Conservation (phyloP, 2,113 vertebrate species). For the Tragelaphus buxtoni region DNA sequence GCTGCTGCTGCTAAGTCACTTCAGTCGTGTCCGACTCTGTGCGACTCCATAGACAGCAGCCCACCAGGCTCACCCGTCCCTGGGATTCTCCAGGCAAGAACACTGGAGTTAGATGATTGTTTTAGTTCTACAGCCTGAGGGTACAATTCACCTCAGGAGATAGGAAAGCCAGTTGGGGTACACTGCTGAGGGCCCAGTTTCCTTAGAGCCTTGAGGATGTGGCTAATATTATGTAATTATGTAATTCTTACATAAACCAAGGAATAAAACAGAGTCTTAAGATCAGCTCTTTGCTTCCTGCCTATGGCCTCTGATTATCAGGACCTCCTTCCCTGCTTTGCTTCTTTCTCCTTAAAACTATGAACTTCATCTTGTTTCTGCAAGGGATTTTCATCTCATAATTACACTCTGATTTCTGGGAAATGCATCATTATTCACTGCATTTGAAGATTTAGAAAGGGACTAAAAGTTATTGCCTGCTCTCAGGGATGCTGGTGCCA, state of each 20-base stretch:
- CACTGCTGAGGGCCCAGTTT: not conserved
- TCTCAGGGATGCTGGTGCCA: not conserved
- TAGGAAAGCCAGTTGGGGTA: not conserved
- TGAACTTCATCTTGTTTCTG: not conserved
- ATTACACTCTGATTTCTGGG: not conserved
- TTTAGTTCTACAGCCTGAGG: not conserved
- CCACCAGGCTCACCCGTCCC: too few relatives aligned
- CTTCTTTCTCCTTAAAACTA: not conserved
- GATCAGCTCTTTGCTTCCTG: not conserved
- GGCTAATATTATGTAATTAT: not conserved
- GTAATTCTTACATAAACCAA: not conserved
- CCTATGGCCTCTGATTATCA: not conserved
- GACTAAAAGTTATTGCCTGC: not conserved
- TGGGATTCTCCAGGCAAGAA: too few relatives aligned
- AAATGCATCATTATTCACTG: conserved; percentile 3
- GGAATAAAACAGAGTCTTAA: not conserved
- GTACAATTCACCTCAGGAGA: not conserved
- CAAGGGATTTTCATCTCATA: not conserved
- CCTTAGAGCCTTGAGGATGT: not conserved
- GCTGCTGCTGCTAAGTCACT: too few relatives aligned
- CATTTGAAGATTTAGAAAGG: not conserved
- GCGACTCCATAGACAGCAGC: too few relatives aligned
- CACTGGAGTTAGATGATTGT: not conserved
- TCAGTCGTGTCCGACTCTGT: too few relatives aligned
- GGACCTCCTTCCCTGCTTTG: not conserved